These are phyloP conservation scores for Drosophila tanythrix DNA, from an alignment of 2,888 invertebrate genomes.

Conservation along the genomic window DNA sequence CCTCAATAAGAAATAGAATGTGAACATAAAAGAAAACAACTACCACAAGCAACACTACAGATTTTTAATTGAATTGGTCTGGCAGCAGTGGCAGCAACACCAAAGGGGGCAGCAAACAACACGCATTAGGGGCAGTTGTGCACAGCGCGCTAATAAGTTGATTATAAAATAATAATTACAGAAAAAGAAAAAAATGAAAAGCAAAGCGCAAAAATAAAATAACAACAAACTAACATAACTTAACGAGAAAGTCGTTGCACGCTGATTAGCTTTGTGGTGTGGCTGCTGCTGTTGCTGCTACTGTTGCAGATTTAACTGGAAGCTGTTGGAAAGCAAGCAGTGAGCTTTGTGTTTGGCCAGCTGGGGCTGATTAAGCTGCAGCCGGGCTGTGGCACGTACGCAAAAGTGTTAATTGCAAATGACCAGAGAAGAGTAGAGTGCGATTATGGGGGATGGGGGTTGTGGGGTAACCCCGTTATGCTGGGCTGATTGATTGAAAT, in stretches of 20 bases:
- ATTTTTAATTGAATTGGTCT: slow-evolving; percentile 72
- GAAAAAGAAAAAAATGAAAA: slow-evolving; percentile 34
- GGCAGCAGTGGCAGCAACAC: slow-evolving; percentile 19
- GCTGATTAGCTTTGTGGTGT: slow-evolving; percentile 77
- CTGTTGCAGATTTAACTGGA: slow-evolving; percentile 38
- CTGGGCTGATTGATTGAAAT: slow-evolving; percentile 48
- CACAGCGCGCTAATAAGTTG: slow-evolving; percentile 71
- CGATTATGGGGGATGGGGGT: not conserved
- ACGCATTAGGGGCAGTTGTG: slow-evolving; percentile 44
- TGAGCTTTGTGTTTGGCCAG: slow-evolving; percentile 19
- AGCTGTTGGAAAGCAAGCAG: slow-evolving; percentile 24
- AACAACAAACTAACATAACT: slow-evolving; percentile 14
- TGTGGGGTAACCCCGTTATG: slow-evolving; percentile 41
- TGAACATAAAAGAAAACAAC: slow-evolving; percentile 53
- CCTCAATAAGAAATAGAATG: slow-evolving; percentile 76
- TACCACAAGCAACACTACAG: slow-evolving; percentile 38
- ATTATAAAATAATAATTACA: slow-evolving; percentile 78
- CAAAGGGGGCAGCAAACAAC: slow-evolving; percentile 33
- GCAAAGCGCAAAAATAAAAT: slow-evolving; percentile 20
- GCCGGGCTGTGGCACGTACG: slow-evolving; percentile 74
- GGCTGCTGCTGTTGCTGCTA: slow-evolving; percentile 13
- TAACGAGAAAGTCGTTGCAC: slow-evolving; percentile 79
- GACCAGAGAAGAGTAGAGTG: slow-evolving; percentile 52
- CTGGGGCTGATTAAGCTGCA: slow-evolving; percentile 52
- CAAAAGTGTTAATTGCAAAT: slow-evolving; percentile 81